Evolutionary conservation across 2,888 invertebrate species (phyloP).

Genomic region (Notodonta dromedarius): DNA sequence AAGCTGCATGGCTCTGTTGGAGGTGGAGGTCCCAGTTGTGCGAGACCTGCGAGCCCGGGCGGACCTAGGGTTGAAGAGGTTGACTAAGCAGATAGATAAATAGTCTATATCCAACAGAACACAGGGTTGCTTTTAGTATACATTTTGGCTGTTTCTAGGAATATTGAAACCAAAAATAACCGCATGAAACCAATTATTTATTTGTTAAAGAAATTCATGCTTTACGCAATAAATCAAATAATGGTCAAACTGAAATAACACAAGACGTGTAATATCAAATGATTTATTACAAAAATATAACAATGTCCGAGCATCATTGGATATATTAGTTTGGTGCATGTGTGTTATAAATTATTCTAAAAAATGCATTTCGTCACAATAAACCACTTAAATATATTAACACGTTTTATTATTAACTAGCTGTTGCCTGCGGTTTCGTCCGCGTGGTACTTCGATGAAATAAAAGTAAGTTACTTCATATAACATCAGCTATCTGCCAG

Average conservation of each 20-base stretch:
- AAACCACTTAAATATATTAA: conserved; percentile 1
- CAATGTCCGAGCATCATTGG: conserved; percentile 38
- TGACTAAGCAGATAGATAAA: conserved; percentile 60
- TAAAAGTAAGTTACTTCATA: too few species aligned
- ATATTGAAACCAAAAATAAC: too few species aligned
- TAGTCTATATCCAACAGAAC: background rate
- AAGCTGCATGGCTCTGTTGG: conserved; percentile 88
- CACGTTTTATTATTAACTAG: background rate
- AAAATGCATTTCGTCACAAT: conserved; percentile 15
- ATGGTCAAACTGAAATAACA: conserved; percentile 13
- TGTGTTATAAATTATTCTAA: conserved; percentile 13
- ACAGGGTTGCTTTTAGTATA: background rate
- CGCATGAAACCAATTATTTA: background rate
- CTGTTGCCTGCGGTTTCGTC: too few species aligned
- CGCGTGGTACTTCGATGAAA: too few species aligned
- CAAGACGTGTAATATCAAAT: conserved; percentile 21
- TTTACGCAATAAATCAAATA: background rate
- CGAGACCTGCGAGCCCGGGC: conserved; percentile 59
- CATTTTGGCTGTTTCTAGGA: too few species aligned
- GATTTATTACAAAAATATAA: conserved; percentile 72
- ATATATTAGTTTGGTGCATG: conserved; percentile 25
- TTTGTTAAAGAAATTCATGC: background rate
- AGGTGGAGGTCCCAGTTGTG: conserved; percentile 61
- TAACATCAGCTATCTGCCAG: too few species aligned
- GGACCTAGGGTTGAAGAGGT: conserved; percentile 90